Evolutionary conservation across 1,140 invertebrate genomes (phyloP), one percentile per base, ranked within the genome.

Genomic region (Geopemphigus sp.): DNA sequence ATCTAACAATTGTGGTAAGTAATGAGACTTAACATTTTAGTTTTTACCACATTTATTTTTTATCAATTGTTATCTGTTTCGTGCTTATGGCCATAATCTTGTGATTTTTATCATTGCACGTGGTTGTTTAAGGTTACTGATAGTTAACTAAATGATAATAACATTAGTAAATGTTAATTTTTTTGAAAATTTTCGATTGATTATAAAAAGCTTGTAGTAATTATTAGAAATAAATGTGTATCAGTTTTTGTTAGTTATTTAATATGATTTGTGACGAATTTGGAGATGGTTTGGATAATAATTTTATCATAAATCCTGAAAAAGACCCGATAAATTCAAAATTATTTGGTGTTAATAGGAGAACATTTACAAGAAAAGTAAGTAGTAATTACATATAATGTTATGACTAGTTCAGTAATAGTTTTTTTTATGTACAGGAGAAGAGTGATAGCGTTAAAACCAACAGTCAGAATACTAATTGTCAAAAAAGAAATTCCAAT

Each of bases 241-340:
- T 45, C 8, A n/a, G 15, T 22, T 47, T 66, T 22, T 45, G 22
- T 22, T 19, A 39, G 15, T 19, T 8, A 22, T 57, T 61, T 47
- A 22, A 47, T 12, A 78, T 78, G 74, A 19, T 50, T 78, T 78
- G 74, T 78, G 74, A 78, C 57, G 74, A 78, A 19, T 78, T 78
- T 63, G 74, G 74, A 1, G 74, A 78, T 19, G 74, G 74, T 50
- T 26, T 78, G 24, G 74, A 63, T 29, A 78, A 78, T 50, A 50
- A 78, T 22, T 78, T 22, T 78, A 39, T 78, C 8, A 45, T 78
- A 12, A 78, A 78, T 61, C 57, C 15, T 0, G 74, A 61, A 39
- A 78, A 78, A 11, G 74, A 78, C 24, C 74, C 74, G 5, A 57
- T 78, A 26, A 47, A 78, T 14, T 78, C 74, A 6, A 47, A 24